Conservation (phyloP, 2,113 vertebrate species). For the Halichoerus grypus region DNA sequence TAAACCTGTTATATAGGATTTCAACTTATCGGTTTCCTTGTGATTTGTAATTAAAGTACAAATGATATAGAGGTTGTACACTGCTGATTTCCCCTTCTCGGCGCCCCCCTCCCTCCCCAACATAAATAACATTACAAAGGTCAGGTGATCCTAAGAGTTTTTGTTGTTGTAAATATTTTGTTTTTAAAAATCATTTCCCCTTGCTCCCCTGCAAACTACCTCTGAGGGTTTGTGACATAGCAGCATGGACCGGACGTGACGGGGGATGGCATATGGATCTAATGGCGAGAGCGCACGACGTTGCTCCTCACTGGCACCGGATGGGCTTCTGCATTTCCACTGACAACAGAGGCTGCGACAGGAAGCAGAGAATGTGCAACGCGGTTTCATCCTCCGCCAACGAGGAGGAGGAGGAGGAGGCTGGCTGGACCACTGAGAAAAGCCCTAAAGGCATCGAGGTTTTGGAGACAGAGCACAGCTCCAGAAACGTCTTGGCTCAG, state of each 20-base stretch:
- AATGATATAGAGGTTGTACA: slow-evolving; percentile 78
- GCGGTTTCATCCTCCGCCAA: not conserved
- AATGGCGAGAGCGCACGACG: slow-evolving; percentile 19
- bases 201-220: slow-evolving; percentile 80
- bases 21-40: slow-evolving; percentile 68
- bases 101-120: slow-evolving; percentile 73
- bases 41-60: slow-evolving; percentile 81
- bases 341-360: slow-evolving; percentile 72
- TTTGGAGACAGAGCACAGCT: slow-evolving; percentile 75
- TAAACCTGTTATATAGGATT: slow-evolving; percentile 83
- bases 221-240: slow-evolving; percentile 70
- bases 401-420: not conserved
- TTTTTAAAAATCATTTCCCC: slow-evolving; percentile 63
- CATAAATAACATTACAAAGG: slow-evolving; percentile 79
- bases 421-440: slow-evolving; percentile 79
- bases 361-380: slow-evolving; percentile 81
- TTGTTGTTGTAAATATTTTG: slow-evolving; percentile 71
- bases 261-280: slow-evolving; percentile 65
- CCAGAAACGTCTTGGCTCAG: slow-evolving; percentile 80
- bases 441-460: slow-evolving; percentile 80
- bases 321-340: slow-evolving; percentile 77
- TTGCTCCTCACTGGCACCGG: slow-evolving; percentile 60
- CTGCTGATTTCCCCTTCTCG: slow-evolving; percentile 71
- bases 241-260: slow-evolving; percentile 74
- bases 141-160: slow-evolving; percentile 74